Percentiles rank a stretch among this genome's conserved stretches.
These are phyloP conservation scores for Cheirogaleus major DNA, from an alignment of 2,797 vertebrate species.

Conservation along the genomic window DNA sequence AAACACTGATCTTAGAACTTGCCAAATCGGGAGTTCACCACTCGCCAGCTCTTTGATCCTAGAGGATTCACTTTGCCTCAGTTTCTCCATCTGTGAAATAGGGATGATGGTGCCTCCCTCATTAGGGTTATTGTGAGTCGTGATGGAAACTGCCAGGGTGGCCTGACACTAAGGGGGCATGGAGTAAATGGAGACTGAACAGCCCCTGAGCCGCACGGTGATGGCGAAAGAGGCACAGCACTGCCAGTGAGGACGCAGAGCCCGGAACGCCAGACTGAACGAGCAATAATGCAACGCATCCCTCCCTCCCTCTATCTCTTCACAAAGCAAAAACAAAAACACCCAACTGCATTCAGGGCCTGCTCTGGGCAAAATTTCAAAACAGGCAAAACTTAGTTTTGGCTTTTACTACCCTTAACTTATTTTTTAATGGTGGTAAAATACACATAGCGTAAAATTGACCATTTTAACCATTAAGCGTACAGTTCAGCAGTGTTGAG, in stretches of 20 bases:
- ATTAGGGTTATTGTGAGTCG: not conserved
- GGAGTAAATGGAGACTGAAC: not conserved
- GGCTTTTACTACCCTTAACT: not conserved
- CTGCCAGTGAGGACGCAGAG: not conserved
- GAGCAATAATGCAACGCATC: not conserved
- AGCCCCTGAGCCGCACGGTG: not conserved
- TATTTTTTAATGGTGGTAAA: not conserved
- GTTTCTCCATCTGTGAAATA: not conserved
- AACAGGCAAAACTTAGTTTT: not conserved
- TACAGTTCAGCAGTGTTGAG: not conserved
- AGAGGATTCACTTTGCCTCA: not conserved
- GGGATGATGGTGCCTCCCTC: not conserved
- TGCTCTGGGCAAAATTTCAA: not conserved
- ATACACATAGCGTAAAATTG: not conserved
- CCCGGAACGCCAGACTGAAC: rapidly evolving
- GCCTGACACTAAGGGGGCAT: not conserved
- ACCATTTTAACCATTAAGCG: not conserved
- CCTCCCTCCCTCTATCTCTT: not conserved
- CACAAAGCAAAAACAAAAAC: not conserved
- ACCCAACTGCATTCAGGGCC: not conserved
- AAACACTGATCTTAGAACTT: not conserved
- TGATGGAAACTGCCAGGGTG: not conserved
- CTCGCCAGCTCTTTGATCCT: not conserved
- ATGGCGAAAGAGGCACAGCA: not conserved
- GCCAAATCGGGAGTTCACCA: not conserved